These are phyloP conservation scores for Apotomis betuletana DNA, from an alignment of 2,888 invertebrate species.

Conservation along the genomic window DNA sequence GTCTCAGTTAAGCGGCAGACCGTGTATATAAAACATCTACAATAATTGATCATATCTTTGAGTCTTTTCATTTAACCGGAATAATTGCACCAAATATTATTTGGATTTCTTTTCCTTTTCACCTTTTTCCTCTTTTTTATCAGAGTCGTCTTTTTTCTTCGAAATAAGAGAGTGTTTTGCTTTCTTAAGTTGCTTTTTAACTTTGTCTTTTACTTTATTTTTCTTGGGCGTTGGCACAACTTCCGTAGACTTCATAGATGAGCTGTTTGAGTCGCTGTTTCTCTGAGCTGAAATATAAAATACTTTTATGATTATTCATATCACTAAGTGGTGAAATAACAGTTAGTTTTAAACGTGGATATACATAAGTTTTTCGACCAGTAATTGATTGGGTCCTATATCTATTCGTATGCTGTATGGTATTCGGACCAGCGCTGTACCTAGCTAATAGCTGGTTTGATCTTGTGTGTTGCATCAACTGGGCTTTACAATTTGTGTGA, in stretches of 20 bases:
- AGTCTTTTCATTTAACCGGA: conserved; percentile 19
- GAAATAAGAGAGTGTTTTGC: conserved; percentile 74
- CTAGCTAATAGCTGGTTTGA: too few species aligned
- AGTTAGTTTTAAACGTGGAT: too few species aligned
- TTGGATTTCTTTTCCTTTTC: conserved; percentile 71
- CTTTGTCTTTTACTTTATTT: conserved; percentile 78
- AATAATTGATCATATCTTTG: conserved; percentile 21
- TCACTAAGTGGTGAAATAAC: not conserved
- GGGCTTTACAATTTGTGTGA: too few species aligned
- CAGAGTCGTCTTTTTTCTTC: conserved; percentile 72
- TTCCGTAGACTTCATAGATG: conserved; percentile 74
- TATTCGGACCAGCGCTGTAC: too few species aligned
- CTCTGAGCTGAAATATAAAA: conserved; percentile 70
- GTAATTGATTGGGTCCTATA: too few species aligned
- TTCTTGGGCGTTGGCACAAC: conserved; percentile 69
- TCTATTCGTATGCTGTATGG: too few species aligned
- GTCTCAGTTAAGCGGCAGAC: too few species aligned
- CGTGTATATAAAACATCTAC: not conserved
- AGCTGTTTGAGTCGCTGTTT: conserved; percentile 75
- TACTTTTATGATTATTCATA: too few species aligned
- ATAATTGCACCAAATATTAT: conserved; percentile 42
- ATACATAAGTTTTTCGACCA: too few species aligned
- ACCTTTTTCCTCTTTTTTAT: conserved; percentile 64
- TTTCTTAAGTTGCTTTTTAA: conserved; percentile 78
- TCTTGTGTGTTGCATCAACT: too few species aligned